A percentile compares a stretch with the other conserved stretches of the same genome.
phyloP scores from a whole-genome alignment of 2,797 vertebrate genomes.

The Oreochromis mossambicus region DNA sequence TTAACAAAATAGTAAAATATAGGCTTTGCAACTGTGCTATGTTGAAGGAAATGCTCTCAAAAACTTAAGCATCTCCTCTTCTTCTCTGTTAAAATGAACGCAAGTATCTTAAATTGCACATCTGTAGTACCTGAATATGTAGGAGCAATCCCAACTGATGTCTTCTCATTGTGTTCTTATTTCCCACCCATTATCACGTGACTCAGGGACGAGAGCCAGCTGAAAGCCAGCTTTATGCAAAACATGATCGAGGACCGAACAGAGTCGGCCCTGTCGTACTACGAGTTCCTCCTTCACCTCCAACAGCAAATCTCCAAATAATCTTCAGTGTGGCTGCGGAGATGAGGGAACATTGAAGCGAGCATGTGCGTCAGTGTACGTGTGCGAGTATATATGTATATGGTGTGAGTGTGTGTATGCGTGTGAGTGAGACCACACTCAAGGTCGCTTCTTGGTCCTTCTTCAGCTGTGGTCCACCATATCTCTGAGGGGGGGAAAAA shows the following conservation, averaged over 20 bases:
- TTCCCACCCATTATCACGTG: neutral
- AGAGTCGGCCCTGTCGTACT: constrained; percentile 96
- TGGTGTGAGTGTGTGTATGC: neutral
- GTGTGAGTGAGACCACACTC: neutral
- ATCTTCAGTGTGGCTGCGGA: constrained; percentile 19
- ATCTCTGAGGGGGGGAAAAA: neutral
- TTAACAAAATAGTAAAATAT: neutral
- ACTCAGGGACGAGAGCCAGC: constrained; percentile 88
- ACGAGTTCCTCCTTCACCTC: constrained; percentile 95
- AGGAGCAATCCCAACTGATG: neutral
- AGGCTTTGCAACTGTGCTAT: neutral
- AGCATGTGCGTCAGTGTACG: neutral
- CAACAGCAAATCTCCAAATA: constrained; percentile 97
- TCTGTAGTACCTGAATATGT: neutral
- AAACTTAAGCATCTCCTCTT: neutral
- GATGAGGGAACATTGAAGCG: neutral
- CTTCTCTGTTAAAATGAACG: accelerated
- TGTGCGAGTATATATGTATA: constrained; percentile 6
- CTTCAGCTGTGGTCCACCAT: constrained; percentile 33
- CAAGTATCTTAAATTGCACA: neutral
- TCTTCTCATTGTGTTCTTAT: neutral
- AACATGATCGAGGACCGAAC: constrained; percentile 97
- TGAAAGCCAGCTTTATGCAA: constrained; percentile 90
- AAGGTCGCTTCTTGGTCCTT: constrained; percentile 9
- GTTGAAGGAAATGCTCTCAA: neutral